phyloP scores from a whole-genome alignment of 2,888 invertebrate genomes.

The Idaea straminata region DNA sequence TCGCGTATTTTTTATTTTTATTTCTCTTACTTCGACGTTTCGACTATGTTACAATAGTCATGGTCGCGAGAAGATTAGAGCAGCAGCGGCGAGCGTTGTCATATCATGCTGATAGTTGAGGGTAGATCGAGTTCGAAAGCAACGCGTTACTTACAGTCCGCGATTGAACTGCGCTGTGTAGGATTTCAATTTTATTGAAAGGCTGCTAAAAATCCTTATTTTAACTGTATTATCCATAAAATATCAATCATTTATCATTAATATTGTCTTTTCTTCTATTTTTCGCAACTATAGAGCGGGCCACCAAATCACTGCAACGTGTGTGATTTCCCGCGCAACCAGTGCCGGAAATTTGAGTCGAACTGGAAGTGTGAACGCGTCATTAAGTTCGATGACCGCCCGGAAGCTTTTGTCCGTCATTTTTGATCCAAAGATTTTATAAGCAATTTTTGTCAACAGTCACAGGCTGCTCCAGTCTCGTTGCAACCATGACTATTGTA shows the following conservation, averaged over 20 bases:
- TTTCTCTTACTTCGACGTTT: too few relatives aligned
- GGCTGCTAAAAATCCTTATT: not conserved
- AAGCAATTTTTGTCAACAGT: too few relatives aligned
- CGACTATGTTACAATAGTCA: too few relatives aligned
- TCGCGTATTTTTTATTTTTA: too few relatives aligned
- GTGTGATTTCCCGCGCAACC: not conserved
- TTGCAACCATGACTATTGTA: too few relatives aligned
- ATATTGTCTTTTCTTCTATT: not conserved
- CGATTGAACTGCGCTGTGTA: not conserved
- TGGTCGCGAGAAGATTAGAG: too few relatives aligned
- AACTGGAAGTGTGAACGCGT: conserved; percentile 5
- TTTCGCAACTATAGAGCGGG: not conserved
- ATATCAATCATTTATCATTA: too few relatives aligned
- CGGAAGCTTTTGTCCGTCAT: conserved; percentile 64
- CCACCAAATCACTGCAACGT: not conserved
- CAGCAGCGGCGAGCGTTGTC: too few relatives aligned
- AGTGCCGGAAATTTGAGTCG: not conserved
- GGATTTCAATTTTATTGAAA: not conserved
- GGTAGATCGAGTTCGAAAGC: too few relatives aligned
- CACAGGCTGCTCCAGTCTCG: too few relatives aligned
- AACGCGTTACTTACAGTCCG: not conserved
- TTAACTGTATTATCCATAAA: too few relatives aligned
- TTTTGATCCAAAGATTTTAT: conserved; percentile 61
- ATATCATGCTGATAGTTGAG: too few relatives aligned
- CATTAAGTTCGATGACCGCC: conserved; percentile 49